Conservation (phyloP, 2,888 invertebrate genomes). For the Nematopogon swammerdamellus region DNA sequence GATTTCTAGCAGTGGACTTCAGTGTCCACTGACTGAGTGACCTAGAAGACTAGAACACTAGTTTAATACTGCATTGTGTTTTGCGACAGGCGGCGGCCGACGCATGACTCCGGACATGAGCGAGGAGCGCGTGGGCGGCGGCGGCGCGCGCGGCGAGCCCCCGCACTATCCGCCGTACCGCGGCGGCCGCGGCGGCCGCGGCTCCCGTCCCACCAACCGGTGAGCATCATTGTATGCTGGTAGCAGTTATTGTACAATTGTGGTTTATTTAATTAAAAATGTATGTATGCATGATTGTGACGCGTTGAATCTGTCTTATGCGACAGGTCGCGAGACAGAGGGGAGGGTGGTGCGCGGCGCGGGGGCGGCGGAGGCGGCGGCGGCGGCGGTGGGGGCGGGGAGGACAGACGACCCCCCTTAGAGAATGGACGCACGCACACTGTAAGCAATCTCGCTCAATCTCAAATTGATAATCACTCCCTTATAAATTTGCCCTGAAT, state of each 20-base stretch:
- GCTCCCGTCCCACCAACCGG: conserved; percentile 30
- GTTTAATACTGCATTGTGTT: too few relatives aligned
- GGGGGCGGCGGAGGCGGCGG: conserved; percentile 3
- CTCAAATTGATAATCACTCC: too few relatives aligned
- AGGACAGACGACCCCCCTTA: conserved; percentile 28
- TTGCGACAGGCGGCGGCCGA: conserved; percentile 27
- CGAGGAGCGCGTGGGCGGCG: conserved; percentile 53
- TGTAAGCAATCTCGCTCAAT: not conserved
- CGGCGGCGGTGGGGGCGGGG: conserved; percentile 9
- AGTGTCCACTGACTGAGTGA: too few relatives aligned
- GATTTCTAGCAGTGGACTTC: too few relatives aligned
- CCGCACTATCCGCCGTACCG: conserved; percentile 7
- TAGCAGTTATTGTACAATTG: too few relatives aligned
- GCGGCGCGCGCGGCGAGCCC: conserved; percentile 18
- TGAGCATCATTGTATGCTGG: conserved; percentile 13
- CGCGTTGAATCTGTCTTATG: too few relatives aligned
- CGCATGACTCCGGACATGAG: conserved; percentile 66
- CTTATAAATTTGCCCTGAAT: too few relatives aligned
- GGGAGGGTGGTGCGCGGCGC: conserved; percentile 1
- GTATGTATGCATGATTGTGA: too few relatives aligned
- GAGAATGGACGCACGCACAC: conserved; percentile 38
- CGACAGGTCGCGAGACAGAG: conserved; percentile 29
- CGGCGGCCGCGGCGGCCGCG: conserved; percentile 21
- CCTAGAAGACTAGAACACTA: too few relatives aligned
- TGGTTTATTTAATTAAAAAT: too few relatives aligned